Evolutionary conservation across 2,888 invertebrate genomes (phyloP).

Genomic region (Dorcus parallelipipedus): DNA sequence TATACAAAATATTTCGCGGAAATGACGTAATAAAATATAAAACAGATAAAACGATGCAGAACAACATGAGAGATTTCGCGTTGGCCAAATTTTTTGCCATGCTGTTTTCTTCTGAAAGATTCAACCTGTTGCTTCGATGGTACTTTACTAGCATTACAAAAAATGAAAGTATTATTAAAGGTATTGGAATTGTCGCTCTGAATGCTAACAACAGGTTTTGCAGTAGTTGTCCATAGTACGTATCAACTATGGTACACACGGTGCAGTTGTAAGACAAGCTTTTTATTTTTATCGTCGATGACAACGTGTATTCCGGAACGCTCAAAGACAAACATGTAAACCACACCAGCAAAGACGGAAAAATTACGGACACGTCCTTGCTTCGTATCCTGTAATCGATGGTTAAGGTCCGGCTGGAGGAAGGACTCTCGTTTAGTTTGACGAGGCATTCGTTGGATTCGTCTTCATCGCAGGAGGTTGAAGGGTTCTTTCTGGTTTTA

Average conservation of each 20-base stretch:
- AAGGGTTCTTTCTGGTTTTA: slow-evolving; percentile 40
- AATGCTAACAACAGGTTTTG: slow-evolving; percentile 39
- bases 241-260: slow-evolving; percentile 54
- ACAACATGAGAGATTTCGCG: slow-evolving; percentile 34
- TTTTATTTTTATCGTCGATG: slow-evolving; percentile 50
- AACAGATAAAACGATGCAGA: slow-evolving; percentile 35
- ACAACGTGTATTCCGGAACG: slow-evolving; percentile 57
- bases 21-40: slow-evolving; percentile 38
- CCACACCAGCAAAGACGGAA: slow-evolving; percentile 59
- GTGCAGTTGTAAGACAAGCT: slow-evolving; percentile 35
- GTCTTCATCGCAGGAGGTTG: slow-evolving; percentile 34
- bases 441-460: slow-evolving; percentile 41
- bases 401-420: slow-evolving; percentile 53
- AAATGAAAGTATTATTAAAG: slow-evolving; percentile 35
- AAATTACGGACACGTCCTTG: slow-evolving; percentile 50
- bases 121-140: slow-evolving; percentile 27
- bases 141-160: slow-evolving; percentile 35
- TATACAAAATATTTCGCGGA: slow-evolving; percentile 37
- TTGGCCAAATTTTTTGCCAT: slow-evolving; percentile 36
- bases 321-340: slow-evolving; percentile 57
- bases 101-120: slow-evolving; percentile 34
- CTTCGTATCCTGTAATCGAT: slow-evolving; percentile 54
- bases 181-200: slow-evolving; percentile 35
- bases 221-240: slow-evolving; percentile 47
- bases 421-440: slow-evolving; percentile 41